Conservation (phyloP, 2,113 vertebrate genomes). For the Tylochromis polylepis region DNA sequence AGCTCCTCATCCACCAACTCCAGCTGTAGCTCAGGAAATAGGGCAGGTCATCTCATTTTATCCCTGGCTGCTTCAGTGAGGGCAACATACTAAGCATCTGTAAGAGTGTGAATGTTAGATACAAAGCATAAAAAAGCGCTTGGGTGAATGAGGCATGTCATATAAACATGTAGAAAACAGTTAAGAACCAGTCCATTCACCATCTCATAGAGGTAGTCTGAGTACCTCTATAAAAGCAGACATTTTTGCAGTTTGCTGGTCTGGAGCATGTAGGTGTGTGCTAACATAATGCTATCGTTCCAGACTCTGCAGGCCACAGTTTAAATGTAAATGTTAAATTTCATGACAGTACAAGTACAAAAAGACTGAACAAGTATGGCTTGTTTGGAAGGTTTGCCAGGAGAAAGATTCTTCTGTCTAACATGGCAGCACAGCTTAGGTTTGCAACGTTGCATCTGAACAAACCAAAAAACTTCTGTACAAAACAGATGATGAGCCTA, state of each 20-base stretch:
- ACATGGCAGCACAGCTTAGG: neutral
- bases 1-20: neutral
- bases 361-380: neutral
- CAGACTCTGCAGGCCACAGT: neutral
- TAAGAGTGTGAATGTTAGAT: neutral
- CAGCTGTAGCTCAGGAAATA: neutral
- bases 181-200: neutral
- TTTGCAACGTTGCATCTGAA: neutral
- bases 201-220: neutral
- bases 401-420: neutral
- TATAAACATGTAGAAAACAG: neutral
- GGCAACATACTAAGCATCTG: neutral
- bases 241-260: neutral
- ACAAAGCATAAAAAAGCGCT: neutral
- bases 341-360: neutral
- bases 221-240: neutral
- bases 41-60: neutral
- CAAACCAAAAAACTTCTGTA: neutral
- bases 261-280: neutral
- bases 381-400: neutral
- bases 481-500: neutral
- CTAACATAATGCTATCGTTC: neutral
- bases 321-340: neutral
- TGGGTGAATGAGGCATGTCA: neutral
- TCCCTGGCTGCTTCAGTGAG: neutral